Conservation (phyloP, 2,113 vertebrate genomes). For the Lophius piscatorius region DNA sequence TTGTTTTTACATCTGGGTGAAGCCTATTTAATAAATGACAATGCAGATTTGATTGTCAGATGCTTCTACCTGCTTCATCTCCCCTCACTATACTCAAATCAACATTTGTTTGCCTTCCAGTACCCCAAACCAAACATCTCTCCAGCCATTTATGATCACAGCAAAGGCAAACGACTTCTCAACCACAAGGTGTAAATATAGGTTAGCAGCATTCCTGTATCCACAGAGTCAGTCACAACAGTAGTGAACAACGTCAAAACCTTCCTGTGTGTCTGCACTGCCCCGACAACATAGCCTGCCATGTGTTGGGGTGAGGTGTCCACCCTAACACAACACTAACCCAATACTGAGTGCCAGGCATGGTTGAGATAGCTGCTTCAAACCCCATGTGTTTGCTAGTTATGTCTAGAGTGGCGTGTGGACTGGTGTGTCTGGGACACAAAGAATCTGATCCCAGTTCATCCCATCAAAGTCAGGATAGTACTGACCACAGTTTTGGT, state of each 20-base stretch:
- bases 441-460: constrained; percentile 45
- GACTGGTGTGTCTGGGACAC: constrained; percentile 44
- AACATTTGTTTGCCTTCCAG: neutral
- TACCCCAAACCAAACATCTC: neutral
- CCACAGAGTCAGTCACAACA: constrained; percentile 61
- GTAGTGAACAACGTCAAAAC: constrained; percentile 37
- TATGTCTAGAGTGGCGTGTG: constrained; percentile 61
- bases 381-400: constrained; percentile 67
- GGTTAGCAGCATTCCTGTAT: constrained; percentile 54
- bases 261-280: constrained; percentile 32
- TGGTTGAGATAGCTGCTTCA: constrained; percentile 71
- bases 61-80: neutral
- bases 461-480: constrained; percentile 14
- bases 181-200: constrained; percentile 57
- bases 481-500: constrained; percentile 10
- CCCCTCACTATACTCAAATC: too few relatives aligned
- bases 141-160: neutral
- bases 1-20: constrained; percentile 1
- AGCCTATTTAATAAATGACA: neutral
- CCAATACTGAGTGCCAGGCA: constrained; percentile 67
- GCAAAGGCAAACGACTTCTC: constrained; percentile 16
- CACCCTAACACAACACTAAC: constrained; percentile 70
- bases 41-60: neutral
- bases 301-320: constrained; percentile 66
- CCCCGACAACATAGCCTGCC: constrained; percentile 43